A percentile compares a stretch with the other conserved stretches of the same genome.
Evolutionary conservation across 2,888 invertebrate species (phyloP).

Genomic region (Amorpha juglandis): DNA sequence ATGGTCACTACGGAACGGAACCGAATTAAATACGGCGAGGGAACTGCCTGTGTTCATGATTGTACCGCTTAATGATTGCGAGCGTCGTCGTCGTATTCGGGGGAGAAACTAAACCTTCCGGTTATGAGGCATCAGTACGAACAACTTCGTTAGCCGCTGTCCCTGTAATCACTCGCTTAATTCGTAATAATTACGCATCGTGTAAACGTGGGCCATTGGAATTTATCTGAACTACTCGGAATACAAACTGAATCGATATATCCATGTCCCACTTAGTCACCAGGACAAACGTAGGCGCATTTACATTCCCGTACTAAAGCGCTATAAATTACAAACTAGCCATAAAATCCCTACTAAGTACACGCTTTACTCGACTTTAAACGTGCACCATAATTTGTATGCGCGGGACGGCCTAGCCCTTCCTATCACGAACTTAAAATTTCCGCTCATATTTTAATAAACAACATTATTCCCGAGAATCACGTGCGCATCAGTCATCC

Average conservation of each 20-base stretch:
- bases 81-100: conserved; percentile 56
- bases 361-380: conserved; percentile 71
- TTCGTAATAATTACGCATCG: conserved; percentile 77
- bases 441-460: conserved; percentile 76
- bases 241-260: conserved; percentile 33
- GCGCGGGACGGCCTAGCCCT: conserved; percentile 61
- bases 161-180: conserved; percentile 77
- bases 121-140: conserved; percentile 64
- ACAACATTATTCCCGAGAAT: conserved; percentile 69
- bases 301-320: conserved; percentile 59
- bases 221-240: conserved; percentile 63
- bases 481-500: conserved; percentile 76
- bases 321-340: conserved; percentile 61
- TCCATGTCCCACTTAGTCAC: conserved; percentile 52
- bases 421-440: conserved; percentile 79
- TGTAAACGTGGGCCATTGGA: conserved; percentile 66
- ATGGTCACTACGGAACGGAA: conserved; percentile 46
- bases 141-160: conserved; percentile 70
- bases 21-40: conserved; percentile 54
- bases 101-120: conserved; percentile 76
- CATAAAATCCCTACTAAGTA: conserved; percentile 63
- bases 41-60: conserved; percentile 45
- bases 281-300: conserved; percentile 55
- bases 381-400: conserved; percentile 69
- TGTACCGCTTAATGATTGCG: conserved; percentile 65